phyloP scores from a whole-genome alignment of 2,113 vertebrate genomes.

The Peromyscus californicus region DNA sequence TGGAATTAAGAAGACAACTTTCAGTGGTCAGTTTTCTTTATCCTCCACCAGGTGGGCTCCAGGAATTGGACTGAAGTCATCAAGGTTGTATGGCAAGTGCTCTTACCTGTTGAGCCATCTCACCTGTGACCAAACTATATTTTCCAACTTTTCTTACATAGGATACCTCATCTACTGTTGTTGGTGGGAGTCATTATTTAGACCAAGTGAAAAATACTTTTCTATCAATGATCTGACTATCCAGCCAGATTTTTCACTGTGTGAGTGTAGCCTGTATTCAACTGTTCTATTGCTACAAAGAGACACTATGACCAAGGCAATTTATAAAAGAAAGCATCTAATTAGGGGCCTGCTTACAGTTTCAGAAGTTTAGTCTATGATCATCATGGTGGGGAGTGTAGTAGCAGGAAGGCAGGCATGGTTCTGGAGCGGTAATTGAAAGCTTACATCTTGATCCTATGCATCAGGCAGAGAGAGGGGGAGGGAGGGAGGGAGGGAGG shows the following conservation, averaged over 20 bases:
- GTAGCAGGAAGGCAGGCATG: not conserved
- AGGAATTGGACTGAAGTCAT: not conserved
- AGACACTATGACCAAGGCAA: not conserved
- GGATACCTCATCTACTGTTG: not conserved
- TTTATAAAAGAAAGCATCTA: not conserved
- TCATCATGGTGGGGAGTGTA: no score
- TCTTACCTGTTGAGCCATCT: not conserved
- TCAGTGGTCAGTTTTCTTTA: not conserved
- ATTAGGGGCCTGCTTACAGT: not conserved
- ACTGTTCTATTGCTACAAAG: not conserved
- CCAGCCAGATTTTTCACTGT: not conserved
- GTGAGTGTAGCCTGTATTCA: not conserved
- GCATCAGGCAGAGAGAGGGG: not conserved
- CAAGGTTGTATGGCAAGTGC: not conserved
- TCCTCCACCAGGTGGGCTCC: not conserved
- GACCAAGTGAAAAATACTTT: conserved; percentile 25
- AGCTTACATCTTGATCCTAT: not conserved
- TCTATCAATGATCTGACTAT: not conserved
- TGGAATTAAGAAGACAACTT: not conserved
- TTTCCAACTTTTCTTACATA: not conserved
- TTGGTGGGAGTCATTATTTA: conserved; percentile 40
- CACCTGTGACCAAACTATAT: not conserved
- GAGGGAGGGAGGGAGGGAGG: no score
- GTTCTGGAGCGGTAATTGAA: not conserved
- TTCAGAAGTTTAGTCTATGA: not conserved